Evolutionary conservation across 2,113 vertebrate genomes (phyloP), one percentile per base, ranked within the genome.

Genomic region (Madoqua kirkii): DNA sequence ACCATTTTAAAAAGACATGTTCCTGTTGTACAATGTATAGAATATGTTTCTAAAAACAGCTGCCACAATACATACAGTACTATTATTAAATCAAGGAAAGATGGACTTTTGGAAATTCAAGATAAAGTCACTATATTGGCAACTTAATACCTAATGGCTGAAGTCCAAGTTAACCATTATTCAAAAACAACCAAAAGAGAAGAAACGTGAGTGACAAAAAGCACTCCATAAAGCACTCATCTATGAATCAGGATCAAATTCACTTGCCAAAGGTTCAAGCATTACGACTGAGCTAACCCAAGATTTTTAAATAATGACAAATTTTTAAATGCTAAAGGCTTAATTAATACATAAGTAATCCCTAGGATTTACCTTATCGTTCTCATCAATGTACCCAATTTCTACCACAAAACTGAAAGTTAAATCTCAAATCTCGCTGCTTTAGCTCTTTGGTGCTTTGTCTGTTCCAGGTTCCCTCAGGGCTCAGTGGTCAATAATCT

Each of bases 141-240:
- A 93, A 5, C 33, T 67, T 93, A n/a, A 54, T n/a, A 93, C 67
- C 17, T 84, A 94, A 55, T 7, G 50, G 12, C 13, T 40, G 14
- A 96, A 60, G 17, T 85, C 76, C 84, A 97, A 85, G 19, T 95
- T 60, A 89, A 71, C 27, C 50, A 91, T n/a, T 25, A 87, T 87
- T 88, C 90, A 23, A 88, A 97, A 96, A 57, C 36, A 87, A 93
- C 27, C 40, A 94, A 87, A 76, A 88, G 67, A 43, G 74, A 93
- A 87, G 76, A 90, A 86, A 78, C 23, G 29, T 64, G 81, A 21
- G n/a, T 86, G 64, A 74, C 10, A 62, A 93, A 95, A 92, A 81
- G 12, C 23, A 50, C 85, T 59, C 45, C 48, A 81, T 43, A 64
- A 79, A 91, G 25, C 19, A 86, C 29, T 60, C 85, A 85, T 59